A percentile compares a stretch with the other conserved stretches of the same genome.
phyloP scores from a whole-genome alignment of 2,888 invertebrate genomes.

The Ochropleura leucogaster region DNA sequence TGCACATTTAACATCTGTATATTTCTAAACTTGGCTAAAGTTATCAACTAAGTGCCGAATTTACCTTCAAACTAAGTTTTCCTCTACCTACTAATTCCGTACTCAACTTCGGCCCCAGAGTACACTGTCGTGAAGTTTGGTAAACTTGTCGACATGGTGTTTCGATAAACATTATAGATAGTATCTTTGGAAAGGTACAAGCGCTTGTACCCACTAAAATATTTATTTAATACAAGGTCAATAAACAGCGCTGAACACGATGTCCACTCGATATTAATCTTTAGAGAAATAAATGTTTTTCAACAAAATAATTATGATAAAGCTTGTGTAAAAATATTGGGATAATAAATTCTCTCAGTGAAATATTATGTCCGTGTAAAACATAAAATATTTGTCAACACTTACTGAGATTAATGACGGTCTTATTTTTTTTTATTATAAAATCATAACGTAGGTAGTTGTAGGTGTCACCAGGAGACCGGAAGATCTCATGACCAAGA shows the following conservation, averaged over 20 bases:
- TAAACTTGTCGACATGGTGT: slow-evolving; percentile 45
- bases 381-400: not conserved
- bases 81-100: slow-evolving; percentile 43
- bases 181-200: slow-evolving; percentile 27
- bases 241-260: slow-evolving; percentile 14
- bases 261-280: slow-evolving; percentile 17
- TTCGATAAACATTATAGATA: slow-evolving; percentile 56
- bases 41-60: slow-evolving; percentile 30
- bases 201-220: slow-evolving; percentile 20
- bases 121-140: slow-evolving; percentile 37
- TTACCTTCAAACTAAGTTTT: slow-evolving; percentile 40
- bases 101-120: slow-evolving; percentile 29
- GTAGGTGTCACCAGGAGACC: no score
- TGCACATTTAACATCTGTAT: slow-evolving; percentile 21
- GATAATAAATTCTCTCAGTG: slow-evolving; percentile 2
- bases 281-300: slow-evolving; percentile 1
- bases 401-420: slow-evolving; percentile 5
- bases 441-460: not conserved
- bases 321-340: not conserved
- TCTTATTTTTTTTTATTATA: not conserved
- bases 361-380: slow-evolving; percentile 5
- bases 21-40: slow-evolving; percentile 18
- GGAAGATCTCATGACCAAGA: no score
- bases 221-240: slow-evolving; percentile 36
- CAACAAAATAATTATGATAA: not conserved